These are phyloP conservation scores for Axinella damicornis DNA, from an alignment of 37 sponge, comb jelly and placozoan genomes.

Conservation along the genomic window DNA sequence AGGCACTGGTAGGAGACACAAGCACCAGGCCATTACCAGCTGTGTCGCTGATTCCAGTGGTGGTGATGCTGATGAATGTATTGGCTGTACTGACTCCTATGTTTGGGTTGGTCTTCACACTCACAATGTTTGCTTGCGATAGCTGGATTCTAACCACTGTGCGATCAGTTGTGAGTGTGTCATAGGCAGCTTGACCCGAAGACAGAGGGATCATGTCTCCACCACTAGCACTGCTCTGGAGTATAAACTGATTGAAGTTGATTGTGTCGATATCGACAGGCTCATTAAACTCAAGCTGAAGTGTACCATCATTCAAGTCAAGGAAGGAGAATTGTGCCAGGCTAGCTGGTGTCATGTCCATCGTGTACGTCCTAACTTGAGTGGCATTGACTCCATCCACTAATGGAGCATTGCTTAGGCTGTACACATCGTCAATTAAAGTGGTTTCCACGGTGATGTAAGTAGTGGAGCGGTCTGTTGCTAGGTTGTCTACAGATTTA, in stretches of 20 bases:
- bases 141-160: conserved; percentile 62
- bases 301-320: conserved; percentile 58
- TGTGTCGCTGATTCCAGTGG: conserved; percentile 59
- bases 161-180: conserved; percentile 10
- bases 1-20: conserved; percentile 36
- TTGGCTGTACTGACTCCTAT: conserved; percentile 34
- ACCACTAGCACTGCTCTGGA: conserved; percentile 65
- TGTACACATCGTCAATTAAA: conserved; percentile 45
- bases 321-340: conserved; percentile 62
- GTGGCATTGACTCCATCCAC: conserved; percentile 56
- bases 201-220: conserved; percentile 44
- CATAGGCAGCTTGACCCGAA: conserved; percentile 44
- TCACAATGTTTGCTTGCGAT: conserved; percentile 48
- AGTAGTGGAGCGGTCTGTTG: conserved; percentile 63
- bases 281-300: conserved; percentile 81
- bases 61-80: conserved; percentile 58
- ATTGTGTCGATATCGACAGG: conserved; percentile 67
- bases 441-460: conserved; percentile 57
- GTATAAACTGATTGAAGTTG: conserved; percentile 45
- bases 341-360: conserved; percentile 45
- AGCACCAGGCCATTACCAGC: conserved; percentile 59
- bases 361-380: conserved; percentile 30
- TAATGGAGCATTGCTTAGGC: conserved; percentile 24
- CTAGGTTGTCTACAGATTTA: conserved; percentile 68
- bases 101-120: conserved; percentile 56